Conservation (phyloP, 1,140 invertebrate species). For the Caerostris darwini region DNA sequence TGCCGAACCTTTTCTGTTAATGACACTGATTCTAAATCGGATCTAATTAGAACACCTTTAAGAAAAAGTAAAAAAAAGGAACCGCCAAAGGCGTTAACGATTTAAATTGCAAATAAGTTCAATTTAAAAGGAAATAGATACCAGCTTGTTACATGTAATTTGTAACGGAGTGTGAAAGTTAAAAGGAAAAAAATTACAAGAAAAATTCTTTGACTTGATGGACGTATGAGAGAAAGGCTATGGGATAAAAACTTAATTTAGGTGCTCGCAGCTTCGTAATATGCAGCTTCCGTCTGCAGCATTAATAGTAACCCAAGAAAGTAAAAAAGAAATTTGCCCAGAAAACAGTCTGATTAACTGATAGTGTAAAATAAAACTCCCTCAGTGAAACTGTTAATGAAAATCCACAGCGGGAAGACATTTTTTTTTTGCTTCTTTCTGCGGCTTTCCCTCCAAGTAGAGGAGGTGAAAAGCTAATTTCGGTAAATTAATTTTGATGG, state of each 20-base stretch:
- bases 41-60: background rate
- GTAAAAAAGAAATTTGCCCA: background rate
- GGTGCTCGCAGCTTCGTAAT: slow-evolving; percentile 2
- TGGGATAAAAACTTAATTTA: slow-evolving; percentile 46
- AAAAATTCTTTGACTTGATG: background rate
- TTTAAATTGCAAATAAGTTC: slow-evolving; percentile 39
- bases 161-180: background rate
- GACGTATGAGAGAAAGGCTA: background rate
- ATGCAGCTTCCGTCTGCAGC: background rate
- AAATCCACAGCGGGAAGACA: background rate
- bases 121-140: slow-evolving; percentile 4
- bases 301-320: background rate
- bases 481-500: slow-evolving; percentile 28
- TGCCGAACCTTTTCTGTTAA: background rate
- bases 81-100: background rate
- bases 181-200: background rate
- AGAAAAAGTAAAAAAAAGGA: background rate
- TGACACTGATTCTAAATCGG: background rate
- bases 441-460: background rate
- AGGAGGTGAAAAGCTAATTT: slow-evolving; percentile 9
- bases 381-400: slow-evolving; percentile 11
- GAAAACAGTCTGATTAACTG: slow-evolving; percentile 25
- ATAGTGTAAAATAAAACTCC: slow-evolving; percentile 28
- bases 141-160: background rate
- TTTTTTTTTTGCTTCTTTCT: background rate